Conservation (phyloP, 2,888 invertebrate species). For the Campopleginae sp. region DNA sequence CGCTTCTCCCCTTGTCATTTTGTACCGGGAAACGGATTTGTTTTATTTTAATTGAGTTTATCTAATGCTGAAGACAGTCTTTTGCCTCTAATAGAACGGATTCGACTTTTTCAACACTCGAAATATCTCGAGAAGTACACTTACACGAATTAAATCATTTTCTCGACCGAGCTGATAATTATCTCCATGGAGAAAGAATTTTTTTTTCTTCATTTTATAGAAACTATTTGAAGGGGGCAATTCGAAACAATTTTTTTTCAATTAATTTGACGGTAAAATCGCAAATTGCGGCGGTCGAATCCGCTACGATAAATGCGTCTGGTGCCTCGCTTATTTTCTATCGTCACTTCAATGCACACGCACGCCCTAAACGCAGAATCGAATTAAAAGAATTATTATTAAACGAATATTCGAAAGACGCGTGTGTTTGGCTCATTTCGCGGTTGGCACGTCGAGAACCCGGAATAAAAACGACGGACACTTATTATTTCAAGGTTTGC, state of each 20-base stretch:
- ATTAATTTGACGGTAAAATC: not conserved
- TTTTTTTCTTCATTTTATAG: not conserved
- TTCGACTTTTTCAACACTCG: not conserved
- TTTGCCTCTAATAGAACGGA: not conserved
- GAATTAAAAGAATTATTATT: slow-evolving; percentile 10
- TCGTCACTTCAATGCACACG: not conserved
- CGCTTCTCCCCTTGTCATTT: slow-evolving; percentile 24
- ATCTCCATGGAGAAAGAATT: not conserved
- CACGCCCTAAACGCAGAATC: slow-evolving; percentile 24
- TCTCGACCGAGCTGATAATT: not conserved
- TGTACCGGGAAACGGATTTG: slow-evolving; percentile 40
- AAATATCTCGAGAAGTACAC: not conserved
- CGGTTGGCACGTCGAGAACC: slow-evolving; percentile 68
- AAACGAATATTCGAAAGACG: not conserved
- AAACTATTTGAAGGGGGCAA: not conserved
- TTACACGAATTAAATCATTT: not conserved
- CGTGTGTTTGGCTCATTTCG: slow-evolving; percentile 5
- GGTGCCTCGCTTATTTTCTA: slow-evolving; percentile 45
- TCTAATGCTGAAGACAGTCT: not conserved
- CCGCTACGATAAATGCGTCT: slow-evolving; percentile 31
- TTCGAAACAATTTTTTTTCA: not conserved
- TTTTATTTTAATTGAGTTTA: slow-evolving; percentile 42
- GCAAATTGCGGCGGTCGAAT: not conserved
- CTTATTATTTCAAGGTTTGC: slow-evolving; percentile 80
- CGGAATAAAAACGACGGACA: slow-evolving; percentile 75